Conservation (phyloP, 2,888 invertebrate species). For the Parasteatoda lunata region DNA sequence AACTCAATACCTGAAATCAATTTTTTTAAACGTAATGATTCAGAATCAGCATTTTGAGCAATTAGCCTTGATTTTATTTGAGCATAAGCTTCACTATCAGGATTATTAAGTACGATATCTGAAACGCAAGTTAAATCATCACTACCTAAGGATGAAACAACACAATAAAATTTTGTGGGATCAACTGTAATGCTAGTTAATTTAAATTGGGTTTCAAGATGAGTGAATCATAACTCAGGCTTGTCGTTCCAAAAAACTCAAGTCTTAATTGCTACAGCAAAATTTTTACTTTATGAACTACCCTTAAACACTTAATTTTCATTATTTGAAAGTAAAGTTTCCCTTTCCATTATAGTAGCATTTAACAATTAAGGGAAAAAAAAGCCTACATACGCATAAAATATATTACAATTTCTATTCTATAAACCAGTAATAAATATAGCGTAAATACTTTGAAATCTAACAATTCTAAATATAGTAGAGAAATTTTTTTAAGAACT, state of each 20-base stretch:
- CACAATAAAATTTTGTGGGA: constrained; percentile 13
- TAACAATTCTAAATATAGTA: neutral
- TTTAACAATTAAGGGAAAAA: neutral
- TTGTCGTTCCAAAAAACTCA: neutral
- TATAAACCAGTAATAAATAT: too few relatives aligned
- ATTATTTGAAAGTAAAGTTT: neutral
- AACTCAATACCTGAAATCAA: neutral
- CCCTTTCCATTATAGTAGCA: neutral
- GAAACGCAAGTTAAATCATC: neutral
- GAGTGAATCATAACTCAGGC: neutral
- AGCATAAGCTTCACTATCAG: neutral
- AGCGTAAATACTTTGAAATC: too few relatives aligned
- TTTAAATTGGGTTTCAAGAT: neutral
- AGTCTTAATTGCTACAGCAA: neutral
- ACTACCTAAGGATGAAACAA: neutral
- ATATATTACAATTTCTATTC: too few relatives aligned
- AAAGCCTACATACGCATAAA: too few relatives aligned
- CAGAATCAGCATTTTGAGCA: constrained; percentile 5
- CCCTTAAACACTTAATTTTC: neutral
- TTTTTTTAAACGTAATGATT: constrained; percentile 10
- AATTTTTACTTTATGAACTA: neutral
- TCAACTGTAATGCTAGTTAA: neutral
- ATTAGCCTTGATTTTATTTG: neutral
- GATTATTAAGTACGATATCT: neutral
- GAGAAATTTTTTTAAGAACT: neutral